Evolutionary conservation across 2,797 vertebrate species (phyloP).

Genomic region (Buceros bicornis): DNA sequence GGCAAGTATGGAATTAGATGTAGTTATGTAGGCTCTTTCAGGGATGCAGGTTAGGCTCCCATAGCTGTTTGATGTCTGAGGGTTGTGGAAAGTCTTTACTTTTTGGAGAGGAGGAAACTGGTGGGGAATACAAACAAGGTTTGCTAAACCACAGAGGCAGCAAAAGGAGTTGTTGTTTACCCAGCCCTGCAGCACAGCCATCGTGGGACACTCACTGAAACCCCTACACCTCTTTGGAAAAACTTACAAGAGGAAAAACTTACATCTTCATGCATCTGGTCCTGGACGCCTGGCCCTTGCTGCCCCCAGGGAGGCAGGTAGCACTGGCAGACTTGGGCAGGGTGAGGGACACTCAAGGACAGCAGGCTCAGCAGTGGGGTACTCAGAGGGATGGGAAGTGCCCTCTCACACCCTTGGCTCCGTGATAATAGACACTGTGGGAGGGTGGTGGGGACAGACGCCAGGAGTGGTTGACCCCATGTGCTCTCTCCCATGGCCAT

Average conservation of each 20-base stretch:
- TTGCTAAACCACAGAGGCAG: neutral
- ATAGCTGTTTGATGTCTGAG: neutral
- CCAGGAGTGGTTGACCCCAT: rapidly evolving
- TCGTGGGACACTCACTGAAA: rapidly evolving
- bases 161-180: neutral
- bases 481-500: neutral
- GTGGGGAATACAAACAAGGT: neutral
- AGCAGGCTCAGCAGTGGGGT: neutral
- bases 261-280: neutral
- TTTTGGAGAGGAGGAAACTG: neutral
- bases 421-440: neutral
- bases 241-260: neutral
- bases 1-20: neutral
- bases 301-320: neutral
- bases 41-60: neutral
- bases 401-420: neutral
- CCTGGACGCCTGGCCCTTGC: rapidly evolving
- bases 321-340: neutral
- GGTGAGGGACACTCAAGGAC: neutral
- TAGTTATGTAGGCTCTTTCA: neutral
- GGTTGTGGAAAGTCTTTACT: neutral
- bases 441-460: neutral
- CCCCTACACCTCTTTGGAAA: neutral
- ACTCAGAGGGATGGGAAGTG: neutral
- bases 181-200: neutral